Conservation (phyloP, 2,797 vertebrate genomes). For the Esox masquinongy region DNA sequence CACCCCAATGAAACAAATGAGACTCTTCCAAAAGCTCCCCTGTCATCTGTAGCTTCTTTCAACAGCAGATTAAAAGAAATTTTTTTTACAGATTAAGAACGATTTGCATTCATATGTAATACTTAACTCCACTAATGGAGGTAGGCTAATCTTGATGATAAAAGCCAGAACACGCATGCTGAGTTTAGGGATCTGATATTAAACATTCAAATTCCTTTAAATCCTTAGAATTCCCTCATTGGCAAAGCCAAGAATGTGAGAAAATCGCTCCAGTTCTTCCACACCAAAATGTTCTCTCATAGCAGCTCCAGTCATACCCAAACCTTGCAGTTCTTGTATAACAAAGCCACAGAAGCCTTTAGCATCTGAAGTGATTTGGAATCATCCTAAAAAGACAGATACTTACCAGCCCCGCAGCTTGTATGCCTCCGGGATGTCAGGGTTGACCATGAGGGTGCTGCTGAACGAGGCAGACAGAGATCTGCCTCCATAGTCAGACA, state of each 20-base stretch:
- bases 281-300: neutral
- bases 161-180: conserved; percentile 54
- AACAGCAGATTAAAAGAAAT: conserved; percentile 42
- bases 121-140: conserved; percentile 57
- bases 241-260: conserved; percentile 11
- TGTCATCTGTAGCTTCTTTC: conserved; percentile 38
- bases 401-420: conserved; percentile 95
- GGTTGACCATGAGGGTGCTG: conserved; percentile 92
- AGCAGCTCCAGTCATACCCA: neutral
- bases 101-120: conserved; percentile 66
- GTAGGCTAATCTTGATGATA: conserved; percentile 67
- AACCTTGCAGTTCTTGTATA: neutral
- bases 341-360: neutral
- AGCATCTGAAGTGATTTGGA: neutral
- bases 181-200: conserved; percentile 51
- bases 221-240: conserved; percentile 26
- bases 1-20: conserved; percentile 36
- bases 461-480: conserved; percentile 90
- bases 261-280: neutral
- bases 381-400: conserved; percentile 26
- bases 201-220: conserved; percentile 37
- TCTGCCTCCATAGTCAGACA: conserved; percentile 94
- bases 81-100: conserved; percentile 59
- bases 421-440: conserved; percentile 93
- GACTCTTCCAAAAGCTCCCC: neutral